These are phyloP conservation scores for Bos taurus DNA, from an alignment of 2,113 vertebrate genomes.

Conservation along the genomic window ARS-UCD2.0 NC_037343.1:24024001-24024500, in stretches of 20 bases:
- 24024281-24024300: background rate
- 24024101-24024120: background rate
- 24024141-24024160: background rate
- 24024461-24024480: background rate
- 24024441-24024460: background rate
- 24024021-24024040: background rate
- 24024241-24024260: background rate
- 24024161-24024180: background rate
- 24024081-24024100: background rate
- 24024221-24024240: background rate
- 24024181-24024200: background rate
- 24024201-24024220: background rate
- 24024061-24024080: background rate
- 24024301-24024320: background rate
- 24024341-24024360: background rate
- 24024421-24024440: background rate
- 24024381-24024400: background rate
- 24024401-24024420: background rate
- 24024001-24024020: background rate
- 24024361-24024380: background rate
- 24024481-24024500: background rate
- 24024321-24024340: background rate
- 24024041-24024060: background rate
- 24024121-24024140: background rate
- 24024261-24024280: background rate